Percentiles rank a stretch among this genome's conserved stretches.
phyloP scores from a whole-genome alignment of 2,888 invertebrate genomes.

The Brachypalpus laphriformis region DNA sequence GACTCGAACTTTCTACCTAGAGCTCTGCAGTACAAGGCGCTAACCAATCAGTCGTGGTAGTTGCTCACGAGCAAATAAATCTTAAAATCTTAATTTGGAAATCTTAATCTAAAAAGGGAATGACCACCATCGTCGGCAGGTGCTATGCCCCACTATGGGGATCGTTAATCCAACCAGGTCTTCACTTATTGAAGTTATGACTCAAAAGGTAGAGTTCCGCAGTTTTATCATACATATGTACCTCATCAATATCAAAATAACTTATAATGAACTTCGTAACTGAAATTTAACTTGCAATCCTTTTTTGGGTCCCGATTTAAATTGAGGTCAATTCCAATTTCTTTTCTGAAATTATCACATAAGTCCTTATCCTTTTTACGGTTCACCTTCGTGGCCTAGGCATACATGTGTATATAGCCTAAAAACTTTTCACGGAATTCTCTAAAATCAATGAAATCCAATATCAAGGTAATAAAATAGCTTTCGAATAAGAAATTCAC shows the following conservation, averaged over 20 bases:
- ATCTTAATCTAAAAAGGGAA: no score
- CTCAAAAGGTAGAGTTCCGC: background rate
- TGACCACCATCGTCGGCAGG: no score
- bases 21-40: no score
- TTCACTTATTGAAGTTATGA: no score
- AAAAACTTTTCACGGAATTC: background rate
- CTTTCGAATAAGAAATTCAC: conserved; percentile 14
- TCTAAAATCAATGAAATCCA: conserved; percentile 17
- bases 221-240: no score
- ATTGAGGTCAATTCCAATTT: background rate
- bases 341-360: background rate
- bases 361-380: background rate
- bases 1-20: no score
- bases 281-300: background rate
- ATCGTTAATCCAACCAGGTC: no score
- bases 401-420: background rate
- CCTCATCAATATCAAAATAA: no score
- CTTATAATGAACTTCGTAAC: background rate
- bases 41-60: no score
- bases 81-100: no score
- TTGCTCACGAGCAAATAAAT: no score
- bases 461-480: conserved; percentile 22
- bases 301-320: background rate
- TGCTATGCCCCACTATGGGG: no score
- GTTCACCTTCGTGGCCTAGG: background rate